Evolutionary conservation across 2,113 vertebrate genomes (phyloP).

Genomic region (Thalassarche chlororhynchos): DNA sequence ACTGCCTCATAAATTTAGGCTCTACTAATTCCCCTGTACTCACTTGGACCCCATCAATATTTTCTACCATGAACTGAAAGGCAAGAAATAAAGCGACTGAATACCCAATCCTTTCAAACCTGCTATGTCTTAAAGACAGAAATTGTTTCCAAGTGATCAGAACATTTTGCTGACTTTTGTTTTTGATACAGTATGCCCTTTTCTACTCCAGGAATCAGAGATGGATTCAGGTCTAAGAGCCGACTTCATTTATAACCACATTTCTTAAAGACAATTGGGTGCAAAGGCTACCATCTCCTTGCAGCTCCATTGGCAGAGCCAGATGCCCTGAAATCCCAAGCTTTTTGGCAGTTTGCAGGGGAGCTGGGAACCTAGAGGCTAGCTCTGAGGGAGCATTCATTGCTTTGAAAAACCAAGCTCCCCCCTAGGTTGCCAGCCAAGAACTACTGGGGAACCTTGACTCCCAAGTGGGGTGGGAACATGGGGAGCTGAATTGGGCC

Average conservation of each 20-base stretch:
- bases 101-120: background rate
- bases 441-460: background rate
- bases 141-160: background rate
- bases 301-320: background rate
- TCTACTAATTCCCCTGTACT: background rate
- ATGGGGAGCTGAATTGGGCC: background rate
- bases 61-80: background rate
- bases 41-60: background rate
- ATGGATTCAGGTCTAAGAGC: background rate
- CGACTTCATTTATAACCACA: background rate
- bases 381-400: background rate
- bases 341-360: background rate
- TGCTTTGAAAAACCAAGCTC: background rate
- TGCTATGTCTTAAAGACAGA: background rate
- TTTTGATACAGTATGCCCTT: background rate
- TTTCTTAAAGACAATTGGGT: background rate
- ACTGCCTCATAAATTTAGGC: background rate
- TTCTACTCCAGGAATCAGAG: background rate
- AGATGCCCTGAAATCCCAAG: background rate
- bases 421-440: background rate
- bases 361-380: background rate
- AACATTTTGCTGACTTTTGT: background rate
- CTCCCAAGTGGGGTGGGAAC: background rate
- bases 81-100: background rate
- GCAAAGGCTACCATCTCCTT: background rate